A percentile compares a stretch with the other conserved stretches of the same genome.
phyloP scores from a whole-genome alignment of 64 coral and sea anemone genomes.

The Dendrophyllia cribrosa region DNA sequence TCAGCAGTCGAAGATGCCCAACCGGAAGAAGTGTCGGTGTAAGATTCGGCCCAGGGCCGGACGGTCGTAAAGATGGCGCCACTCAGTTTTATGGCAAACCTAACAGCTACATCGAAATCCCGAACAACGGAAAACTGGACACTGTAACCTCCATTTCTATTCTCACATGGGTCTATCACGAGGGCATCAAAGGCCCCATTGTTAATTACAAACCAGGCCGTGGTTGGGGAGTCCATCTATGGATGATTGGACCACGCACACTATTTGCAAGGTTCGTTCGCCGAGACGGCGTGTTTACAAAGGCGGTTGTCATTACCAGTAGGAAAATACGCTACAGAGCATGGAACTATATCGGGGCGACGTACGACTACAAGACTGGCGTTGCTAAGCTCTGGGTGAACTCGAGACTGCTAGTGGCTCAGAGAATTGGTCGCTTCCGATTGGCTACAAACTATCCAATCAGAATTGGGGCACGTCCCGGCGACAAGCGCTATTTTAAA shows the following conservation, averaged over 20 bases:
- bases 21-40: conserved; percentile 45
- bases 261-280: conserved; percentile 67
- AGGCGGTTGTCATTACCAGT: conserved; percentile 23
- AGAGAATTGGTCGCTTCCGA: conserved; percentile 69
- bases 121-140: conserved; percentile 75
- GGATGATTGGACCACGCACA: conserved; percentile 48
- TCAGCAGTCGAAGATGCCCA: conserved; percentile 37
- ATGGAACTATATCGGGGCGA: conserved; percentile 85
- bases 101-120: conserved; percentile 81
- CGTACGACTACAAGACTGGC: conserved; percentile 77
- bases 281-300: conserved; percentile 55
- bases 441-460: conserved; percentile 86
- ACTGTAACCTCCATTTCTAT: conserved; percentile 68
- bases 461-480: conserved; percentile 68
- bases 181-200: conserved; percentile 80
- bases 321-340: conserved; percentile 61
- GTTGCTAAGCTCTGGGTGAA: conserved; percentile 90
- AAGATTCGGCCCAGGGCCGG: conserved; percentile 53
- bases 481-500: conserved; percentile 70
- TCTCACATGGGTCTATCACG: conserved; percentile 80
- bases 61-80: conserved; percentile 66
- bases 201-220: conserved; percentile 68
- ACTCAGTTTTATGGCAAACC: conserved; percentile 71
- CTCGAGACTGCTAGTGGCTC: conserved; percentile 62
- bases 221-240: conserved; percentile 78